Conservation (phyloP, 2,888 invertebrate genomes). For the Amphipyra tragopoginis region DNA sequence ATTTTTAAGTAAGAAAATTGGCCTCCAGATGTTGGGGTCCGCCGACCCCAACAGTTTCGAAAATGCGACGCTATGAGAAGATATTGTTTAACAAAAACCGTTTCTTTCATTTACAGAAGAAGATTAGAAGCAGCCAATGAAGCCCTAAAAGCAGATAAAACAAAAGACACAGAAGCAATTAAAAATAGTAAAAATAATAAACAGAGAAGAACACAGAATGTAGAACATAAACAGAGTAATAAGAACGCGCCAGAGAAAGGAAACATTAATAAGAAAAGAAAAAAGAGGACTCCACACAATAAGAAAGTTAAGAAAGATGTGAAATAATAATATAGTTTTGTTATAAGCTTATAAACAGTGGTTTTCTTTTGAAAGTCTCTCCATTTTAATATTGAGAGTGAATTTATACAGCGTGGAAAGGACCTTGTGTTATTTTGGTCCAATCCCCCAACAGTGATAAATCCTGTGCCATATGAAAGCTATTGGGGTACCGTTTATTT, state of each 20-base stretch:
- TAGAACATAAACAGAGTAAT: slow-evolving; percentile 45
- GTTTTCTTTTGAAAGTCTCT: not conserved
- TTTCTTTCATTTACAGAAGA: slow-evolving; percentile 68
- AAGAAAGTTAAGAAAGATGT: slow-evolving; percentile 60
- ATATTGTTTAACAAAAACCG: not conserved
- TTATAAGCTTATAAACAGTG: not conserved
- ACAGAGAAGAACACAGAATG: slow-evolving; percentile 71
- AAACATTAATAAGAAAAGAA: slow-evolving; percentile 52
- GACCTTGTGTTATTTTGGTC: too few species aligned
- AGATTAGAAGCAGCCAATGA: slow-evolving; percentile 73
- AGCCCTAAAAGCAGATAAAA: slow-evolving; percentile 55
- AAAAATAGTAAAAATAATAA: slow-evolving; percentile 74
- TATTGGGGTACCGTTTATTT: too few species aligned
- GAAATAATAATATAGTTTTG: slow-evolving; percentile 39
- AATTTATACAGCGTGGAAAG: too few species aligned
- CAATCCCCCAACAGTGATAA: too few species aligned
- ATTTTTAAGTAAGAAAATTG: too few species aligned
- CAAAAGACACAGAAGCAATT: slow-evolving; percentile 64
- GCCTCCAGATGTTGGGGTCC: too few species aligned
- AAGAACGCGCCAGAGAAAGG: slow-evolving; percentile 41
- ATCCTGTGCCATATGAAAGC: too few species aligned
- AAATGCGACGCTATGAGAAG: too few species aligned
- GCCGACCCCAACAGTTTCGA: too few species aligned
- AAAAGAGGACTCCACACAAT: slow-evolving; percentile 57
- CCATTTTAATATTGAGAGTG: too few species aligned